Conservation (phyloP, 2,888 invertebrate genomes). For the Phoronis australis region DNA sequence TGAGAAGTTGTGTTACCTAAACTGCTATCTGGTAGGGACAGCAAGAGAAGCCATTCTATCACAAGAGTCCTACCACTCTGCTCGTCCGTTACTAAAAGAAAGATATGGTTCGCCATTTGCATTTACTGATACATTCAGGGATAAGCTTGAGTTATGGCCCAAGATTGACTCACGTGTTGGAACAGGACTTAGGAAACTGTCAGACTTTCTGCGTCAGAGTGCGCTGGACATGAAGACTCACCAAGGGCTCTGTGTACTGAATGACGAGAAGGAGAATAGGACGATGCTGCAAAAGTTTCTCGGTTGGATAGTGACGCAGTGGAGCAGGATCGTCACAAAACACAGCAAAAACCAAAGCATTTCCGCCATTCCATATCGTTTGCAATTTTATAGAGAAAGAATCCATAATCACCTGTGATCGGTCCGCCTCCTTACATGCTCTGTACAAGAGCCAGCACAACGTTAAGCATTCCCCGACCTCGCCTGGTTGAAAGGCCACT, state of each 20-base stretch:
- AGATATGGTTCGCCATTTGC: constrained; percentile 15
- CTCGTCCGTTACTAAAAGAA: constrained; percentile 11
- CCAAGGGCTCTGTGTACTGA: constrained; percentile 5
- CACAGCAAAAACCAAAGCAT: not conserved
- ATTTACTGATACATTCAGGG: constrained; percentile 12
- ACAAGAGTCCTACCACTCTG: constrained; percentile 11
- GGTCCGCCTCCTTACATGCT: no score
- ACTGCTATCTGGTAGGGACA: constrained; percentile 15
- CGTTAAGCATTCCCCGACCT: no score
- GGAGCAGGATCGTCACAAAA: constrained; percentile 9
- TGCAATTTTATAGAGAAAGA: not conserved
- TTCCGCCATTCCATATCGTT: not conserved
- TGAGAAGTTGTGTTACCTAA: constrained; percentile 17
- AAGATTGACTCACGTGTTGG: constrained; percentile 9
- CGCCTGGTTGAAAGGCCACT: no score
- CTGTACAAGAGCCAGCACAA: no score
- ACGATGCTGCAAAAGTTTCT: constrained; percentile 17
- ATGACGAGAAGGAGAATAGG: constrained; percentile 16
- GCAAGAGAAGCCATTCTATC: constrained; percentile 15
- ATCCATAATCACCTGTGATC: no score
- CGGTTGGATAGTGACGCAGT: constrained; percentile 10
- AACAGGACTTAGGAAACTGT: constrained; percentile 5
- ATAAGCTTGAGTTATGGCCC: constrained; percentile 17
- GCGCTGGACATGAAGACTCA: constrained; percentile 10
- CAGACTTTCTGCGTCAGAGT: constrained; percentile 16